A percentile compares a stretch with the other conserved stretches of the same genome.
phyloP scores from a whole-genome alignment of 2,113 vertebrate genomes.

The Oxyura jamaicensis region DNA sequence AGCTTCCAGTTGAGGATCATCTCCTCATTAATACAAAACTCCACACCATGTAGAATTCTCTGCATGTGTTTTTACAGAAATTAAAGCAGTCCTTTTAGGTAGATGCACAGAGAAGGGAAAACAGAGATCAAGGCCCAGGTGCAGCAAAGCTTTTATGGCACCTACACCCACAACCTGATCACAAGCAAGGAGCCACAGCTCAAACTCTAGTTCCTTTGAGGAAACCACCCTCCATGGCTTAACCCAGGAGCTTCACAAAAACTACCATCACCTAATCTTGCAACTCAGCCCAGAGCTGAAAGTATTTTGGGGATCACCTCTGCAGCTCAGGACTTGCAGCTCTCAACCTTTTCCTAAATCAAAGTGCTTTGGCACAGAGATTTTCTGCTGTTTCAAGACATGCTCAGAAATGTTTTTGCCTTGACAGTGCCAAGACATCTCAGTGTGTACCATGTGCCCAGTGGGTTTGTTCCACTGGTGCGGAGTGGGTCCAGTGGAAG shows the following conservation, averaged over 20 bases:
- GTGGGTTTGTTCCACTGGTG: not conserved
- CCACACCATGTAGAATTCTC: not conserved
- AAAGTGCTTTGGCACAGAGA: accelerated
- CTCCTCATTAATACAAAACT: not conserved
- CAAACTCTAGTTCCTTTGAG: not conserved
- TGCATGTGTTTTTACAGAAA: not conserved
- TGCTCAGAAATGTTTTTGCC: not conserved
- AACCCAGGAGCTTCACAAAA: not conserved
- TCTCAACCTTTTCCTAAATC: not conserved
- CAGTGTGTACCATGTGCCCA: not conserved
- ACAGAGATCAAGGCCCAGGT: not conserved
- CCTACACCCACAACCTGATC: not conserved
- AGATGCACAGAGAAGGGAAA: not conserved
- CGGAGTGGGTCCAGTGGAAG: not conserved
- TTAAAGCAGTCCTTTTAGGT: not conserved
- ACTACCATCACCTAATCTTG: not conserved
- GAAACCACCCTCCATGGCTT: not conserved
- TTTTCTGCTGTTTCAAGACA: not conserved
- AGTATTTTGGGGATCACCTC: not conserved
- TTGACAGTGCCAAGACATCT: not conserved
- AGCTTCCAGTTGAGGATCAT: not conserved
- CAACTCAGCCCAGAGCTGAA: not conserved
- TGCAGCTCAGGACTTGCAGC: not conserved
- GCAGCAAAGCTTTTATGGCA: not conserved
- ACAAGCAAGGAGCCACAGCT: not conserved